phyloP scores from a whole-genome alignment of 2,888 invertebrate species.

The Pollenia griseotomentosa region DNA sequence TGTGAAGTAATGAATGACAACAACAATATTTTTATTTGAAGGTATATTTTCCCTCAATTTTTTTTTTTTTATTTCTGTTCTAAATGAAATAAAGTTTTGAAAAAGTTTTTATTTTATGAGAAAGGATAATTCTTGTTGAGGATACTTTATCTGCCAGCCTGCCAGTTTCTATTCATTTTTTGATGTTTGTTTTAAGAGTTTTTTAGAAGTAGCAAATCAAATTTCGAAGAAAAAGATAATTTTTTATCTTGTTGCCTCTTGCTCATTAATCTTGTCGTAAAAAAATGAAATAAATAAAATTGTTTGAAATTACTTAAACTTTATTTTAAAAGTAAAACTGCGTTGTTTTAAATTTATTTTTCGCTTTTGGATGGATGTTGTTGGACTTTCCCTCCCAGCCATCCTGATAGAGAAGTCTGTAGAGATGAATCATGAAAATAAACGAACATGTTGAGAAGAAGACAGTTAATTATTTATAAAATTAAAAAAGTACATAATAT shows the following conservation, averaged over 20 bases:
- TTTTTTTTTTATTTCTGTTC: neutral
- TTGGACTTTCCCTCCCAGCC: neutral
- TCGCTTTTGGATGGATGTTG: neutral
- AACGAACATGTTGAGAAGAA: neutral
- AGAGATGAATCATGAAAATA: neutral
- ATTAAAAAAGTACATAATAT: neutral
- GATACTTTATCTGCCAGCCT: neutral
- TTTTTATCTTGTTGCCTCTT: neutral
- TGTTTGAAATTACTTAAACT: constrained; percentile 38
- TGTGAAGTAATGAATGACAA: constrained; percentile 65
- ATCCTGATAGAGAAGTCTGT: neutral
- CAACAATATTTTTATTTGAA: constrained; percentile 28
- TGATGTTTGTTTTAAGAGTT: neutral
- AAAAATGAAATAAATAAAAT: constrained; percentile 42
- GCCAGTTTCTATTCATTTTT: neutral
- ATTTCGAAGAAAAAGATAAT: neutral
- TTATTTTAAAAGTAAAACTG: constrained; percentile 62
- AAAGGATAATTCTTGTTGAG: neutral
- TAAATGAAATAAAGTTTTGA: constrained; percentile 9
- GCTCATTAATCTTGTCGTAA: constrained; percentile 20
- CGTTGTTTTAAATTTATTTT: constrained; percentile 39
- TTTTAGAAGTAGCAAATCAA: neutral
- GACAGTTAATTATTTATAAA: neutral
- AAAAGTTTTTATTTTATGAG: neutral
- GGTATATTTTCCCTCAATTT: neutral